Evolutionary conservation across 2,888 invertebrate species (phyloP), one percentile per base, ranked within the genome.

Genomic region (Apoderus coryli): DNA sequence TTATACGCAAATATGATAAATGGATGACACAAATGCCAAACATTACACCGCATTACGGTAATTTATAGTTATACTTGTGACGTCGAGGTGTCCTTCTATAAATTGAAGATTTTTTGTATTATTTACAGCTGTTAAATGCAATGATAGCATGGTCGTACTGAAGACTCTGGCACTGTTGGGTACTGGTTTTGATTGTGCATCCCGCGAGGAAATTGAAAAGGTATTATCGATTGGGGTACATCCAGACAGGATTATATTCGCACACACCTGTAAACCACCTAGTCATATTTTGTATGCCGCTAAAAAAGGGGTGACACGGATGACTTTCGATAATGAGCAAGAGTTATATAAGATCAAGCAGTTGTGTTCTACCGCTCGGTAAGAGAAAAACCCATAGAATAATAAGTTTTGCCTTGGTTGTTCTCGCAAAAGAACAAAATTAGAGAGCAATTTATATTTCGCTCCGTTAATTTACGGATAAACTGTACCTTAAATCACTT

Each of bases 171-270:
- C 67, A 6, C 56, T 62, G 15, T 49, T 71, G 23, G 72, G 72
- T 27, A 54, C 59, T 13, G 63, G 65, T 24, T 74, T 74, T 50
- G 73, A 74, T 48, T 75, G 74, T 49, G 73, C 74, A 4, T 69
- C 70, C 38, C 49, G 52, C 46, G 56, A 55, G 43, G 71, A 72
- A 50, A 70, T 72, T 22, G 54, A 59, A 37, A 56, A 60, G 40
- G 56, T 70, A 4, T 48, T 69, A 36, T 53, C 56, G 10, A 44
- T 60, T 16, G 65, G 64, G 4, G 64, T 70, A 4, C 38, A 54
- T 2, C 52, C 59, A 0, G 49, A 59, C 9, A 56, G 64, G 16
- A 69, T 72, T 27, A 63, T 72, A 39, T 71, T 64, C 44, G 70
- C 71, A 19, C 67, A 72, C 48, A 69, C 71, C 2, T 63, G 65